phyloP scores from a whole-genome alignment of 2,797 vertebrate genomes.

The Spinibarbus caldwelli region DNA sequence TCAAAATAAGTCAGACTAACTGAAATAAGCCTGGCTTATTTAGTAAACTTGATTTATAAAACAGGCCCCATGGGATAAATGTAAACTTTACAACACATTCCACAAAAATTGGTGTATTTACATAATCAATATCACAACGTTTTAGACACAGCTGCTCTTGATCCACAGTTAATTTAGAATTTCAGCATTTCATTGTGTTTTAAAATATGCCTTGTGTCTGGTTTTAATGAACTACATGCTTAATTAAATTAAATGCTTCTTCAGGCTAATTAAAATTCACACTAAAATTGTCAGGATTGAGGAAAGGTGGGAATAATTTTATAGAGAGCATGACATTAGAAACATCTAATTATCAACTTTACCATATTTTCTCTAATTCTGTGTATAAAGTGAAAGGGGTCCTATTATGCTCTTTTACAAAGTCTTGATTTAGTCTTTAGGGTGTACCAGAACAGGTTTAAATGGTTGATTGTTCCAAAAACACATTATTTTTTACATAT shows the following conservation, averaged over 20 bases:
- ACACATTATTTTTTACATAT: too few relatives aligned
- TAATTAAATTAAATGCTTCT: background rate
- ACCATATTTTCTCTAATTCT: background rate
- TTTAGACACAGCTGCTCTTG: too few relatives aligned
- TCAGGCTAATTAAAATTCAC: background rate
- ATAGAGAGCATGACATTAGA: background rate
- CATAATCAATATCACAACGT: too few relatives aligned
- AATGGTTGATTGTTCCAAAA: background rate
- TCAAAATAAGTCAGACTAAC: too few relatives aligned
- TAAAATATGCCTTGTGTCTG: background rate
- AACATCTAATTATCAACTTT: background rate
- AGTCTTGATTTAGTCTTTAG: background rate
- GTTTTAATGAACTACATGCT: background rate
- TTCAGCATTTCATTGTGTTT: background rate
- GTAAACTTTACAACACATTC: too few relatives aligned
- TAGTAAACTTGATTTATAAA: too few relatives aligned
- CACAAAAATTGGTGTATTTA: too few relatives aligned
- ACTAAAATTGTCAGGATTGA: background rate
- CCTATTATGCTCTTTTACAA: background rate
- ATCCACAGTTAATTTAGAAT: background rate
- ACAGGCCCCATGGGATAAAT: too few relatives aligned
- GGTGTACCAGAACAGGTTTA: background rate
- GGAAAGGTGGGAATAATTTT: background rate
- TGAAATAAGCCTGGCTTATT: too few relatives aligned
- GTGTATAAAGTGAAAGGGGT: background rate